Base-by-base conservation (phyloP, 2,797 vertebrate species). In the Falco concolor region DNA sequence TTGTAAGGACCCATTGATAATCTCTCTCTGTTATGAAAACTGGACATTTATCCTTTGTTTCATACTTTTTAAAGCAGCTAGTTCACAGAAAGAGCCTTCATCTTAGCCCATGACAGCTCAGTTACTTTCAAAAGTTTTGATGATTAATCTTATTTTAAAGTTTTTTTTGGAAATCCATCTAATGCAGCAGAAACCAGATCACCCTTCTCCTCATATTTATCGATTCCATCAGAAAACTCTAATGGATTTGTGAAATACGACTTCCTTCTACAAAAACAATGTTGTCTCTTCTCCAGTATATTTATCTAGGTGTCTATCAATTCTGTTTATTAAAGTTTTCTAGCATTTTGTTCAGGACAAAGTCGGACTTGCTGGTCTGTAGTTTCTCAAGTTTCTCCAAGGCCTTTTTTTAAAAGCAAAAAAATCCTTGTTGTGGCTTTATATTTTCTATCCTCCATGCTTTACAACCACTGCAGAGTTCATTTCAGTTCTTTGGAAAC, bases 171-270 rank as follows among this genome's bases (percentile, higher is more conserved):
- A 95, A 95, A 95, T 83, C 56, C 82, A 95, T 92, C 93, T 80
- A 70, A 82, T 0, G 25, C 72, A 85, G 82, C 49, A 34, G 56
- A 92, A 82, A 85, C 70, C 75, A 92, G 89, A 95, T 95, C 78
- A 93, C 75, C 49, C 49, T 70, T 96, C 84, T 65, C 27, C 57
- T 75, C 59, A 8, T 72, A 89, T 68, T 92, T 95, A 97, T 96
- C 50, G 95, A 95, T 95, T 83, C 84, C 20, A 84, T 83, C 72
- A 50, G 65, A 89, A 57, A 89, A 34, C 72, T 56, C 56, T 67
- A 82, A 93, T 95, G 75, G 91, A 44, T 91, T 96, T 96, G 78
- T 92, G 95, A 95, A 89, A 95, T 91, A 95, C 27, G 56, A 85
- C 70, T 89, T 89, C 24, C 40, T 76, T 69, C 63, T 52, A 47